Conservation (phyloP, 2,888 invertebrate species). For the Leptothorax acervorum region DNA sequence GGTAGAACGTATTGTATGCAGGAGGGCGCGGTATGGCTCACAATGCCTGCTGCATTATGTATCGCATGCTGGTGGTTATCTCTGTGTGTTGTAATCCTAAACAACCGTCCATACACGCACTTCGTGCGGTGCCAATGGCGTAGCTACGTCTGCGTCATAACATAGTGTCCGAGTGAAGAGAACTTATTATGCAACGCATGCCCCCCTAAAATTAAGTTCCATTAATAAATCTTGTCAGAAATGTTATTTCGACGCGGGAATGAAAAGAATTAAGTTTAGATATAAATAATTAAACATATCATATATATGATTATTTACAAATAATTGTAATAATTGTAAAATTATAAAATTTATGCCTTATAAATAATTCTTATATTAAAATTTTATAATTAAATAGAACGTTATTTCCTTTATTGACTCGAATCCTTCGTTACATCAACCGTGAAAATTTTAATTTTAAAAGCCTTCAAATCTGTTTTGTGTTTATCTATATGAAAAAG, state of each 20-base stretch:
- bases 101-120: constrained; percentile 74
- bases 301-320: neutral
- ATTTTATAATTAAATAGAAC: neutral
- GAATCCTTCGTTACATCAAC: neutral
- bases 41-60: constrained; percentile 84
- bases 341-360: neutral
- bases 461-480: neutral
- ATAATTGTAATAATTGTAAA: neutral
- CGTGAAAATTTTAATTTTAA: neutral
- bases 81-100: constrained; percentile 79
- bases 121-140: constrained; percentile 63
- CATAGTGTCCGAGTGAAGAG: constrained; percentile 7
- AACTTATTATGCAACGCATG: constrained; percentile 23
- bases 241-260: neutral
- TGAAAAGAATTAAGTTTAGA: neutral
- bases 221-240: neutral
- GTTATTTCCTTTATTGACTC: neutral
- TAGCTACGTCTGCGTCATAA: constrained; percentile 37
- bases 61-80: constrained; percentile 78
- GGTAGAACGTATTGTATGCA: constrained; percentile 81
- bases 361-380: neutral
- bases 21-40: constrained; percentile 79
- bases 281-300: neutral
- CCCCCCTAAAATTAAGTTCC: neutral
- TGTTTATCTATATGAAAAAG: neutral